Evolutionary conservation across 2,113 vertebrate genomes (phyloP), one percentile per base, ranked within the genome.

Genomic region (Rhizomys pruinosus): DNA sequence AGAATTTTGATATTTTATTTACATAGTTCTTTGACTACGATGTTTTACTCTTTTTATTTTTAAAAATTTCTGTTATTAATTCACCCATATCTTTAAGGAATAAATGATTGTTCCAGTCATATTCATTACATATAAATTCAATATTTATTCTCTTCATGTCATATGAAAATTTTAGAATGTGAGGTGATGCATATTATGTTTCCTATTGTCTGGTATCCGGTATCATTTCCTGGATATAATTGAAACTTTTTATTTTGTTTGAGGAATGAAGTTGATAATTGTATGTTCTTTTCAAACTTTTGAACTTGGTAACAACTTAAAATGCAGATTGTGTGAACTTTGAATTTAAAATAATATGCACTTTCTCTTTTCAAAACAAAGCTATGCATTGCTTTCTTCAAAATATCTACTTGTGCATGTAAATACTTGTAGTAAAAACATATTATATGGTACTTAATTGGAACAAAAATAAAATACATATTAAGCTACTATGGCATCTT

Each of bases 301-400:
- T 61, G 10, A 76, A 64, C 10, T 55, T 61, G 5, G 5, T n/a
- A 68, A 47, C 16, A 92, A 84, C 2, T 82, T 89, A 2, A 8
- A 82, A 7, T 61, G 39, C 52, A 63, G 8, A 32, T 13, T 52
- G 3, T 39, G 0, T 76, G 68, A 52, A 0, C 2, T n/a, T 1
- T 71, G 13, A 93, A 47, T 80, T 90, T 34, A 87, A 92, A 90
- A 77, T 92, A 32, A 64, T 3, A 82, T 16, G 1, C 69, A 11
- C 15, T 84, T 7, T 64, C 34, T 90, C 2, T 78, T 85, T 84
- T 91, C 61, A 86, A 1, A 92, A 3, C 5, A 89, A 86, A 80
- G 42, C 4, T 63, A 73, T 78, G 82, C 23, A 84, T 39, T 25
- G 87, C 34, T 39, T 87, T 71, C 37, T 94, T 81, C 5, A 77